Evolutionary conservation across 2,113 vertebrate genomes (phyloP), one percentile per base, ranked within the genome.

Genomic region (Nesoenas mayeri): DNA sequence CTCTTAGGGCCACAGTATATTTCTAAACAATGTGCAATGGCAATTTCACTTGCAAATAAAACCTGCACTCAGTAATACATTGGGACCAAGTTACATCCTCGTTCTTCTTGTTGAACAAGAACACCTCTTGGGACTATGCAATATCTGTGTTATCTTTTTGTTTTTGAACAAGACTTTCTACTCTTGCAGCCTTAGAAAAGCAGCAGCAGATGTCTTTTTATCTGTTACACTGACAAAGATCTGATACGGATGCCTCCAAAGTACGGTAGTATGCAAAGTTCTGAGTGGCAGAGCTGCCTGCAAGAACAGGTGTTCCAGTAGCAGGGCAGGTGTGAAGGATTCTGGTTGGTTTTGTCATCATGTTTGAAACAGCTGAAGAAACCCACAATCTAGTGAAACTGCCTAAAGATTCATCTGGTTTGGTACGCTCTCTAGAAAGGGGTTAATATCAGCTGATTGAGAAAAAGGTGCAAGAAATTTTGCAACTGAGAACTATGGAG

Each of bases 401-500:
- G 24, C 24, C 50, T 42, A 6, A 67, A 73, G 62, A 10, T 15
- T 32, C 9, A 44, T 5, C 38, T 47, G 20, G 48, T 16, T 54
- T 29, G 38, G 56, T 34, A 28, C 21, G 24, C 10, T 50, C 73
- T 72, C 92, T 24, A 42, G 31, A 40, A 80, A 80, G 42, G 83
- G 84, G 88, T 92, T 86, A 80, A 86, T 66, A 67, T 5, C 69
- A 80, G 60, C 53, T 51, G 86, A 12, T 78, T 93, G 88, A 96
- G 94, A 86, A 94, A 95, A 95, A 95, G 61, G 83, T 56, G 34
- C 53, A 91, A 95, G 79, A 89, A 42, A 50, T 92, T 80, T 88
- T 88, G 92, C 89, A 96, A 92, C 20, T 25, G 40, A 67, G 64
- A 81, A 51, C 38, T 74, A 25, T 88, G 77, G 79, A 95, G 95